Evolutionary conservation across 2,113 vertebrate species (phyloP).

Genomic region (Triplophysa dalaica): DNA sequence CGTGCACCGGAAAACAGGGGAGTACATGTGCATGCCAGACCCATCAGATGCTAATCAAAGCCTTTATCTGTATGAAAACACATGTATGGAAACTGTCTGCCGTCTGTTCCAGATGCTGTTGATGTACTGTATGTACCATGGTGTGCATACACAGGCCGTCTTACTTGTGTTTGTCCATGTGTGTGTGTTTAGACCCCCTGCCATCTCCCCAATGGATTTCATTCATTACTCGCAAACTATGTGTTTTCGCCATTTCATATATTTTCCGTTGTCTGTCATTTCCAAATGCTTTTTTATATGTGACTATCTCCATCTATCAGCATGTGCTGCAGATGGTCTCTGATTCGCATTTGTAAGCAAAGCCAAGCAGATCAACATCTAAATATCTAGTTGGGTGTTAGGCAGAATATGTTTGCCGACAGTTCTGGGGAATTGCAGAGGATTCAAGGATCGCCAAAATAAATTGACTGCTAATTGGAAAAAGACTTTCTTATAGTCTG

Average conservation of each 20-base stretch:
- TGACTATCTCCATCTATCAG: slow-evolving; percentile 46
- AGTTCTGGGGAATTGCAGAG: too few species aligned
- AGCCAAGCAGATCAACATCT: slow-evolving; percentile 32
- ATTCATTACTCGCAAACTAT: background rate
- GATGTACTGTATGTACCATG: slow-evolving; percentile 18
- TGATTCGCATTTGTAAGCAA: slow-evolving; percentile 53
- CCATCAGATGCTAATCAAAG: slow-evolving; percentile 54
- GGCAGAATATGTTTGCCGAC: too few species aligned
- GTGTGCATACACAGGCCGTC: slow-evolving; percentile 21
- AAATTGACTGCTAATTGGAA: too few species aligned
- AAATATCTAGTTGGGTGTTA: background rate
- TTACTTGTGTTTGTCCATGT: background rate
- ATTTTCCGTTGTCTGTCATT: slow-evolving; percentile 35
- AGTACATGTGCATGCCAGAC: slow-evolving; percentile 21
- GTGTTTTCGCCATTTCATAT: slow-evolving; percentile 24
- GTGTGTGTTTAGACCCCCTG: background rate
- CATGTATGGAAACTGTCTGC: slow-evolving; percentile 6
- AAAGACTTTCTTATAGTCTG: too few species aligned
- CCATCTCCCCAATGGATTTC: background rate
- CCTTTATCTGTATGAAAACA: slow-evolving; percentile 5
- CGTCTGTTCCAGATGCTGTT: slow-evolving; percentile 4
- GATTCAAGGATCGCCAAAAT: too few species aligned
- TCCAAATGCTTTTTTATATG: slow-evolving; percentile 21
- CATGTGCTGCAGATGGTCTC: slow-evolving; percentile 52
- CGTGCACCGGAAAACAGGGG: background rate